phyloP scores from a whole-genome alignment of 2,888 invertebrate genomes.

The Bhutanitis thaidina region DNA sequence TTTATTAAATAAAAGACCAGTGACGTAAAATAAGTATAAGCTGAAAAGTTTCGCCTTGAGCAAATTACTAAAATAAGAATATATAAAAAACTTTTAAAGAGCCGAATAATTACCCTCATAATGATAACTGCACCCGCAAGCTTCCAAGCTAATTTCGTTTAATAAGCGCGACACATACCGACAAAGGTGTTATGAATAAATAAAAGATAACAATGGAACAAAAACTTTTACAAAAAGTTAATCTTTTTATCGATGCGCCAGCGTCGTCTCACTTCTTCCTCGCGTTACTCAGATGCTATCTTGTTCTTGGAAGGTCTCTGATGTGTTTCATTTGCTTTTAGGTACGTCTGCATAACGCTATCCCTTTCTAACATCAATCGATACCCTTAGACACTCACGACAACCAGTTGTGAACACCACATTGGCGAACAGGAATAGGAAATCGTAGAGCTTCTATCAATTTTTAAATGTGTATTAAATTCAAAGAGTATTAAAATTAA shows the following conservation, averaged over 20 bases:
- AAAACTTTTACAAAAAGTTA: constrained; percentile 36
- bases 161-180: constrained; percentile 62
- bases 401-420: constrained; percentile 48
- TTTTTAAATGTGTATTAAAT: too few species aligned
- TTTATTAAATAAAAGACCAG: too few species aligned
- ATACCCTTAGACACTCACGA: too few species aligned
- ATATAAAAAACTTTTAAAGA: neutral
- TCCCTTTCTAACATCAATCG: constrained; percentile 60
- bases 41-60: too few species aligned
- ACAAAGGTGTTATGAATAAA: constrained; percentile 77
- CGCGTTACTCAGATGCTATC: constrained; percentile 68
- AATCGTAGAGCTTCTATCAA: constrained; percentile 27
- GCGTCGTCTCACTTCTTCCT: constrained; percentile 61
- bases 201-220: constrained; percentile 55
- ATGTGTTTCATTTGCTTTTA: constrained; percentile 36
- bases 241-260: constrained; percentile 62
- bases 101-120: constrained; percentile 17
- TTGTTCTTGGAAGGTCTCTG: constrained; percentile 65
- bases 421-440: constrained; percentile 32
- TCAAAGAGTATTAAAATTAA: too few species aligned
- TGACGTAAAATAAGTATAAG: too few species aligned
- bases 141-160: constrained; percentile 55
- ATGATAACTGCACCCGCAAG: constrained; percentile 29
- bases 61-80: too few species aligned
- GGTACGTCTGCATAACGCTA: constrained; percentile 21